A percentile compares a stretch with the other conserved stretches of the same genome.
Evolutionary conservation across 2,888 invertebrate species (phyloP).

Genomic region (Drosophila cyrtoloma): DNA sequence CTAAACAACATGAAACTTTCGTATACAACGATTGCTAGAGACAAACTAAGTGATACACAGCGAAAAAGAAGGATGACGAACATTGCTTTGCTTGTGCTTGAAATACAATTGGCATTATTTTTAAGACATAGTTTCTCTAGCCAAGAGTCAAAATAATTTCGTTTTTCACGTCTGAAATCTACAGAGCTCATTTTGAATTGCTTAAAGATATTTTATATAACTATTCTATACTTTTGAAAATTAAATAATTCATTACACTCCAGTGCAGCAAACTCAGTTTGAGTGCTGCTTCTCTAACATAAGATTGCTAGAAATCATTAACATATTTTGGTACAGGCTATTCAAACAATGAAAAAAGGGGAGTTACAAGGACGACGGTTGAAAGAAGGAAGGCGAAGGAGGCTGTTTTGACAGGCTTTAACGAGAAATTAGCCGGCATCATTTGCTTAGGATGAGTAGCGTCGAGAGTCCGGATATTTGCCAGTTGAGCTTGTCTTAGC

Average conservation of each 20-base stretch:
- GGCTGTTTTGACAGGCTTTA: conserved; percentile 11
- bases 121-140: neutral
- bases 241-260: neutral
- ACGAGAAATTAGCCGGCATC: conserved; percentile 42
- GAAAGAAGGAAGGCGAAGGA: neutral
- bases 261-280: neutral
- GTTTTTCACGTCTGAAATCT: neutral
- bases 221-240: neutral
- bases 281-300: neutral
- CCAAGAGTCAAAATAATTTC: neutral
- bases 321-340: conserved; percentile 20
- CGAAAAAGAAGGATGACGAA: neutral
- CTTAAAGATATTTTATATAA: neutral
- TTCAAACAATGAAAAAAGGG: conserved; percentile 12
- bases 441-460: conserved; percentile 39
- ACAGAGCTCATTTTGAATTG: neutral
- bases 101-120: neutral
- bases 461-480: conserved; percentile 33
- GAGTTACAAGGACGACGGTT: neutral
- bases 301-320: conserved; percentile 22
- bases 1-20: conserved; percentile 52
- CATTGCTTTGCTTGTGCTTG: neutral
- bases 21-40: conserved; percentile 7
- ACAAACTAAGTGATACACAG: conserved; percentile 4
- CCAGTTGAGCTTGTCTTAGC: conserved; percentile 26